Percentiles rank a stretch among this genome's conserved stretches.
These are phyloP conservation scores for Gryllus longicercus DNA, from an alignment of 2,888 invertebrate species.

Conservation along the genomic window DNA sequence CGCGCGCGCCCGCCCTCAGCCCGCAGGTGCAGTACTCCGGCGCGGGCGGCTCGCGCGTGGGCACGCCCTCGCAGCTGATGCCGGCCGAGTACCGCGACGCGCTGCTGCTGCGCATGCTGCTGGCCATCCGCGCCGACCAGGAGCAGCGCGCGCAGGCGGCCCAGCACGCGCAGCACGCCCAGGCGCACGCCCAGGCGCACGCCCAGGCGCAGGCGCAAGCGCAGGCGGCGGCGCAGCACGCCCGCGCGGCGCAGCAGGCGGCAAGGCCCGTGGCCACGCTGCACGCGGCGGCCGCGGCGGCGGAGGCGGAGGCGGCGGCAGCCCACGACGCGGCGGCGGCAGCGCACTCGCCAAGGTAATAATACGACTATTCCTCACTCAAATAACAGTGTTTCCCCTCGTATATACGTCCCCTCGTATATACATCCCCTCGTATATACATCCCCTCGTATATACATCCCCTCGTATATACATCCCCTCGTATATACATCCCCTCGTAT, in stretches of 20 bases:
- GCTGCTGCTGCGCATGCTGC: conserved; percentile 33
- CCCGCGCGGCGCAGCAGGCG: conserved; percentile 2
- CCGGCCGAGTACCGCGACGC: conserved; percentile 35
- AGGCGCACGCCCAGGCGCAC: no score
- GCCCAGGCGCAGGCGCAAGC: background rate
- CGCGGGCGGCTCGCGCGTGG: conserved; percentile 20
- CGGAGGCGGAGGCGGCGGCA: conserved; percentile 18
- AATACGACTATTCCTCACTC: no score
- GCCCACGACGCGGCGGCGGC: background rate
- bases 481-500: no score
- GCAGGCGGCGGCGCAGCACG: conserved; percentile 21
- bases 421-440: no score
- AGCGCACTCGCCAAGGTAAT: no score
- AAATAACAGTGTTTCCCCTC: no score
- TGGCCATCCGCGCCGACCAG: conserved; percentile 32
- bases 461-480: no score
- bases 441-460: no score
- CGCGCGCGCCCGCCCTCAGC: background rate
- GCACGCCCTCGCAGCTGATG: conserved; percentile 28
- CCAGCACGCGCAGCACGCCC: conserved; percentile 23
- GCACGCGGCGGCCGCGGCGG: background rate
- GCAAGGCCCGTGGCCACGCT: background rate
- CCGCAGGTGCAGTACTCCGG: background rate
- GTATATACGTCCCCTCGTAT: no score
- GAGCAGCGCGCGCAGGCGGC: conserved; percentile 25